Evolutionary conservation across 1,140 invertebrate species (phyloP).

Genomic region (Cyphomyrmex costatus): DNA sequence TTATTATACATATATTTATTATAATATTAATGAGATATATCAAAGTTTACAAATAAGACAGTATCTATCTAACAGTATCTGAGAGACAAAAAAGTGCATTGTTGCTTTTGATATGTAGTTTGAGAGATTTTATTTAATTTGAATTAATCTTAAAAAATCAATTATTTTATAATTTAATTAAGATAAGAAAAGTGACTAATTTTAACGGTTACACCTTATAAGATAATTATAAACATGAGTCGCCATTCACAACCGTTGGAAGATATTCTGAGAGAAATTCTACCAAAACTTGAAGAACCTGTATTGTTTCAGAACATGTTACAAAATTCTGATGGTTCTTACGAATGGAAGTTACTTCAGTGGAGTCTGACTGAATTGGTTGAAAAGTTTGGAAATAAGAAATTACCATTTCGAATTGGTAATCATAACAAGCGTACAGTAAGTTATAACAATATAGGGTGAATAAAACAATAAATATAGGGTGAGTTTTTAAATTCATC

Average conservation of each 20-base stretch:
- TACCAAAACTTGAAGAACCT: slow-evolving; percentile 80
- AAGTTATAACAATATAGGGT: slow-evolving; percentile 59
- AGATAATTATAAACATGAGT: slow-evolving; percentile 13
- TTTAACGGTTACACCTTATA: background rate
- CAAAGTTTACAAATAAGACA: slow-evolving; percentile 17
- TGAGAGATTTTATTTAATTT: background rate
- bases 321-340: slow-evolving; percentile 66
- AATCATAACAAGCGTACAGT: slow-evolving; percentile 83
- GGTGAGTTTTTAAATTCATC: too few species aligned
- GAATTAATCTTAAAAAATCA: background rate
- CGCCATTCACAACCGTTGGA: background rate
- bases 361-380: slow-evolving; percentile 85
- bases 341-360: slow-evolving; percentile 83
- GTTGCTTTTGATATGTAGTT: background rate
- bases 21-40: background rate
- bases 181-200: background rate
- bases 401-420: slow-evolving; percentile 86
- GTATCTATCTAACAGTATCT: background rate
- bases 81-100: background rate
- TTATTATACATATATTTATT: background rate
- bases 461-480: too few species aligned
- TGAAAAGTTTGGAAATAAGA: slow-evolving; percentile 80
- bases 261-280: slow-evolving; percentile 71
- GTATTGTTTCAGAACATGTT: slow-evolving; percentile 83
- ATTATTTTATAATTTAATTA: background rate